Evolutionary conservation across 2,888 invertebrate genomes (phyloP).

Genomic region (Pollenia angustigena): DNA sequence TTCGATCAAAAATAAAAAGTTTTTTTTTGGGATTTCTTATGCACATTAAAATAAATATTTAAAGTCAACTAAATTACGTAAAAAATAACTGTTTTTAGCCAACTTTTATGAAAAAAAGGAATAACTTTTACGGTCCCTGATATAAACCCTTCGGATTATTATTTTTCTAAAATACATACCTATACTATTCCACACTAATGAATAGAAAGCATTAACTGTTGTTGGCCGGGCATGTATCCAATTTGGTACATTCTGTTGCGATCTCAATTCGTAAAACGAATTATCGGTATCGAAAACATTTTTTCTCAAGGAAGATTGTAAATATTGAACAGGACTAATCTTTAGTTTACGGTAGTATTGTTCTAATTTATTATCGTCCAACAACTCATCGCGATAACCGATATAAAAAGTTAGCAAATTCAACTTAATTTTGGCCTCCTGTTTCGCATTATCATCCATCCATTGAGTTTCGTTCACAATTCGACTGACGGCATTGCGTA

Average conservation of each 20-base stretch:
- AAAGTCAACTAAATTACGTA: too few relatives aligned
- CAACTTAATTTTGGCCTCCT: slow-evolving; percentile 91
- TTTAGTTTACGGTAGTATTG: slow-evolving; percentile 91
- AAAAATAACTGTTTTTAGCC: too few relatives aligned
- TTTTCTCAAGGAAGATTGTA: slow-evolving; percentile 90
- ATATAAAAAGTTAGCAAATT: slow-evolving; percentile 94
- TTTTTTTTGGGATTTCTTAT: too few relatives aligned
- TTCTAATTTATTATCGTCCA: slow-evolving; percentile 91
- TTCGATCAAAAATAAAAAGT: too few relatives aligned
- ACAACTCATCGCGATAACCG: slow-evolving; percentile 95
- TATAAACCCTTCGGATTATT: neutral
- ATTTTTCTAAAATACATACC: slow-evolving; percentile 86
- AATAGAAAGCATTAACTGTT: slow-evolving; percentile 94
- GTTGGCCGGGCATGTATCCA: slow-evolving; percentile 94
- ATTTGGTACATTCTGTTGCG: slow-evolving; percentile 92
- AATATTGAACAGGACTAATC: slow-evolving; percentile 88
- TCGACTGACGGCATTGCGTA: slow-evolving; percentile 91
- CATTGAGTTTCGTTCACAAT: slow-evolving; percentile 93
- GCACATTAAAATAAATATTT: too few relatives aligned
- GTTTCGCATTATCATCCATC: slow-evolving; percentile 95
- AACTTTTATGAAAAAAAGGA: too few relatives aligned
- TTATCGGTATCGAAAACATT: slow-evolving; percentile 92
- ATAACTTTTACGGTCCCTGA: too few relatives aligned
- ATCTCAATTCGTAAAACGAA: slow-evolving; percentile 90
- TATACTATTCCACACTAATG: slow-evolving; percentile 93